Percentiles rank a stretch among this genome's conserved stretches.
Conservation (phyloP, 2,888 invertebrate species). For the Athalia cordata region DNA sequence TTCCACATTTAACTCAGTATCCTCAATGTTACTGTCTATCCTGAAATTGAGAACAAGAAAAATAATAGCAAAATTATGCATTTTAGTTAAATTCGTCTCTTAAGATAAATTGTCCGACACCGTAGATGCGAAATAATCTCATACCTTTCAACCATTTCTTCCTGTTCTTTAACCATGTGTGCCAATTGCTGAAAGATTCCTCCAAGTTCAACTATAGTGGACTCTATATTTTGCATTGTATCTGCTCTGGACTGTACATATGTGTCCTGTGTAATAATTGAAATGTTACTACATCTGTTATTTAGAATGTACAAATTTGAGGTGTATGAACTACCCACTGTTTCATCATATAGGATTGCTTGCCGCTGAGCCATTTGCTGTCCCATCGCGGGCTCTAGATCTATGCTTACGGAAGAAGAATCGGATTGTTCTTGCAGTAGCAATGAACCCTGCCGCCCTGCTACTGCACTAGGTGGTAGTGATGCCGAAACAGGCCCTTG, state of each 20-base stretch:
- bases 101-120: neutral
- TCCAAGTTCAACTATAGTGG: slow-evolving; percentile 99
- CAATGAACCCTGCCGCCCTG: slow-evolving; percentile 73
- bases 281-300: neutral
- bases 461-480: slow-evolving; percentile 78
- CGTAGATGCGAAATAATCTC: slow-evolving; percentile 26
- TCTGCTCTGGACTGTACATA: slow-evolving; percentile 96
- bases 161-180: slow-evolving; percentile 98
- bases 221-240: slow-evolving; percentile 99
- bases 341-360: slow-evolving; percentile 65
- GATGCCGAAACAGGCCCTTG: slow-evolving; percentile 80
- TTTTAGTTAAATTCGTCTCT: neutral
- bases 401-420: slow-evolving; percentile 81
- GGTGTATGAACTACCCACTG: slow-evolving; percentile 60
- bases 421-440: slow-evolving; percentile 69
- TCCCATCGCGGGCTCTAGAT: slow-evolving; percentile 81
- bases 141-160: slow-evolving; percentile 94
- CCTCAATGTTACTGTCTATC: slow-evolving; percentile 97
- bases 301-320: slow-evolving; percentile 17
- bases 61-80: neutral
- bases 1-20: slow-evolving; percentile 96
- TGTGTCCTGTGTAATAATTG: slow-evolving; percentile 76
- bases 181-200: slow-evolving; percentile 97
- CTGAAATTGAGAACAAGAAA: slow-evolving; percentile 72
- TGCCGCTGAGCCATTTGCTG: slow-evolving; percentile 73